Evolutionary conservation across 2,113 vertebrate species (phyloP), one percentile per base, ranked within the genome.

Genomic region (Corvus moneduloides): DNA sequence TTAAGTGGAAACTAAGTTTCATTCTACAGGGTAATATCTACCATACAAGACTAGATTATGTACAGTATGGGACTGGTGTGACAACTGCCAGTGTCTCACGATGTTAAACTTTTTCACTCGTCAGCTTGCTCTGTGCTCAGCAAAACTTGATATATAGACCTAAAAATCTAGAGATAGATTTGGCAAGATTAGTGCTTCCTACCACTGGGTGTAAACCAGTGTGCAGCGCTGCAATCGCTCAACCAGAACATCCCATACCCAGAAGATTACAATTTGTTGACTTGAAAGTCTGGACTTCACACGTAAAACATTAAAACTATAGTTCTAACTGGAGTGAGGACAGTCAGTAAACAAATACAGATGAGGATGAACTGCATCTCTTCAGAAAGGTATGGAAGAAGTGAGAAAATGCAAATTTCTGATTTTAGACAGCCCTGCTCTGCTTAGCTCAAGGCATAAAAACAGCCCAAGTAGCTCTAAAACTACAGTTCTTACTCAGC

Each of bases 1-100:
- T 96, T 95, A 95, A 95, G 83, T 93, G 95, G 91, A 93, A 96
- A 82, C 87, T 71, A 95, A 94, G 78, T 82, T 83, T 90, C 44
- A 30, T 82, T 58, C 66, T 92, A 89, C 84, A 85, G 90, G 77
- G 82, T 84, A 82, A 74, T 69, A 88, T 27, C 66, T 89, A 79
- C 79, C 73, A 81, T 86, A 89, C 85, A 74, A 93, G 71, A 95
- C 93, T 39, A 69, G 83, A 33, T 66, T 90, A 93, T 72, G 90
- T 96, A 92, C 91, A 91, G 88, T 66, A 93, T 94, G 94, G 87
- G 94, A 96, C 52, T 46, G 92, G 81, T 93, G 94, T 79, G 80
- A 87, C 87, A 85, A 91, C 69, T 90, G 89, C 78, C 90, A 79
- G 73, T 4, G 48, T 49, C 48, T 52, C 49, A 33, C 66, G 91